Base-by-base conservation (phyloP, 2,888 invertebrate genomes). In the Apantesis nais region DNA sequence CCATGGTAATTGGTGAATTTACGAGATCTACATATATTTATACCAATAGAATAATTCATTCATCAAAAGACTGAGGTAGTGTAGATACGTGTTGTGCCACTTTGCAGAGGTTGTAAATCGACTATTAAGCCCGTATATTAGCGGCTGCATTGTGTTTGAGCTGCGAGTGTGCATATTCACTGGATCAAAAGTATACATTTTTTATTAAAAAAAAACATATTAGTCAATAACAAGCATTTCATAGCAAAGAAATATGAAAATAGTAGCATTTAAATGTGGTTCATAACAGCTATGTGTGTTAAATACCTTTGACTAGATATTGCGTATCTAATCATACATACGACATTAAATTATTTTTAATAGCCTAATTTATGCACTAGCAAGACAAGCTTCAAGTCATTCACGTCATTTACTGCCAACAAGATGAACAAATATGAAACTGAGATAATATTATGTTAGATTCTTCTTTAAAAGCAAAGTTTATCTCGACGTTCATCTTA, bases 71-170 rank as follows among this genome's bases (percentile, higher is more conserved):
- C 78, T 71, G 72, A 76, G 74, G 78, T 72, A 76, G 72, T 72
- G n/a, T n/a, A n/a, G n/a, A n/a, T n/a, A n/a, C n/a, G 48, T 61
- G 78, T 82, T 78, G 80, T 80, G 73, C 82, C 82, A 84, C 85
- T 86, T 88, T 85, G 85, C 85, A 87, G 83, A 85, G 78, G 80
- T 87, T 86, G 82, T 88, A 88, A 89, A 87, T 88, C 83, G 84
- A 74, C 80, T 76, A 79, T n/a, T 85, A 83, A 86, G 85, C 81
- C 81, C 5, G 44, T 44, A 5, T 44, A 44, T 44, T 44, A 44
- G 14, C 14, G 44, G 44, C 16, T 19, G 44, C 44, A 44, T 16
- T 44, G 83, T 77, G 78, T 85, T 81, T 78, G 78, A 81, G 72
- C 82, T 70, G 74, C 75, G 78, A 74, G 74, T 84, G 78, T 85